Evolutionary conservation across 2,888 invertebrate genomes (phyloP).

Genomic region (Anoncus sp.): DNA sequence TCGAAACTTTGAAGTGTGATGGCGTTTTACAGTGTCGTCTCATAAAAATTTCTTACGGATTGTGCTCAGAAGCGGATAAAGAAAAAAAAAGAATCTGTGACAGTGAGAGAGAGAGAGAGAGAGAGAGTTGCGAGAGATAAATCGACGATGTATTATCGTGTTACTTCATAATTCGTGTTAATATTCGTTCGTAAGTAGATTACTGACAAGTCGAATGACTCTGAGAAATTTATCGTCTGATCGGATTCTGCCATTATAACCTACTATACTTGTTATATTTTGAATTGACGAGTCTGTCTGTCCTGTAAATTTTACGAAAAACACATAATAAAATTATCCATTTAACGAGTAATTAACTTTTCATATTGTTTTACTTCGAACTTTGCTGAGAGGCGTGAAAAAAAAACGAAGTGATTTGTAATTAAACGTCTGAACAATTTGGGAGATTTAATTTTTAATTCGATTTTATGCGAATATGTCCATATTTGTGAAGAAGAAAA

Average conservation of each 20-base stretch:
- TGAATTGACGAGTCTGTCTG: not conserved
- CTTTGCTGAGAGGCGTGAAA: conserved; percentile 3
- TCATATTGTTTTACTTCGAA: not conserved
- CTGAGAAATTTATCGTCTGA: conserved; percentile 26
- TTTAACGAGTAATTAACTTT: not conserved
- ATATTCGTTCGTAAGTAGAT: conserved; percentile 56
- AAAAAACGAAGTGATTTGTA: too few relatives aligned
- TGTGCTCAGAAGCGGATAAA: not conserved
- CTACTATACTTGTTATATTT: not conserved
- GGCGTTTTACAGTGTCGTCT: not conserved
- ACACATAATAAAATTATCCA: not conserved
- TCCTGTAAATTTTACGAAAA: not conserved
- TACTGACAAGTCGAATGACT: conserved; percentile 45
- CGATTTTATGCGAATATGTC: conserved; percentile 12
- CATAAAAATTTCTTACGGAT: not conserved
- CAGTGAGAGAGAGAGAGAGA: conserved; percentile 24
- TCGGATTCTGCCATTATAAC: conserved; percentile 29
- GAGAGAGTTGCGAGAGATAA: conserved; percentile 24
- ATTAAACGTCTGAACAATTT: conserved; percentile 13
- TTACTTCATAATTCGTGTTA: conserved; percentile 52
- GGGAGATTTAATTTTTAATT: conserved; percentile 19
- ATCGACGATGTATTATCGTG: conserved; percentile 35
- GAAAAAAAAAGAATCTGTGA: conserved; percentile 4
- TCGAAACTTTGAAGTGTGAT: not conserved
- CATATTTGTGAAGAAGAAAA: conserved; percentile 3